These are phyloP conservation scores for Dipodomys ordii DNA, from an alignment of 2,113 vertebrate genomes.

Conservation along the genomic window DNA sequence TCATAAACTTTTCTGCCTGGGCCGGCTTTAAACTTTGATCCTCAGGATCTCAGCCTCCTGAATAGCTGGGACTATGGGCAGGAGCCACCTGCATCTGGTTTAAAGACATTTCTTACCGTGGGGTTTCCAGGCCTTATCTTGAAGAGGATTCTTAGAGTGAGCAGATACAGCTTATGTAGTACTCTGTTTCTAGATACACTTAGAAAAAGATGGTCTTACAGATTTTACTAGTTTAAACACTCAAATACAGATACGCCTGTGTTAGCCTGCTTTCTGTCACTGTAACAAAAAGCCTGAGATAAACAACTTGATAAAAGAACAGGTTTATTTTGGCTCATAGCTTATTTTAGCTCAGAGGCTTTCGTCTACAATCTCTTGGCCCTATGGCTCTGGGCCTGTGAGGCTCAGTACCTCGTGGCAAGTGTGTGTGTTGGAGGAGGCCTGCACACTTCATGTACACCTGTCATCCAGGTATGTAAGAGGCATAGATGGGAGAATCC, in stretches of 20 bases:
- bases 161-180: not conserved
- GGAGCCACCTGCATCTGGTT: not conserved
- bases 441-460: not conserved
- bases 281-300: not conserved
- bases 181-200: not conserved
- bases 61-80: too few relatives aligned
- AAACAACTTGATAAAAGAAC: too few relatives aligned
- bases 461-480: too few relatives aligned
- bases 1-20: too few relatives aligned
- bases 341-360: too few relatives aligned
- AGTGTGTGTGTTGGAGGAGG: not conserved
- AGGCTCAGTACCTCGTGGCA: not conserved
- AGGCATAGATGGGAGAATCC: too few relatives aligned
- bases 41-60: too few relatives aligned
- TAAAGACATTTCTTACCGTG: not conserved
- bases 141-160: not conserved
- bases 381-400: not conserved
- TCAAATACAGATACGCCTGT: not conserved
- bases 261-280: not conserved
- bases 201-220: not conserved
- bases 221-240: not conserved
- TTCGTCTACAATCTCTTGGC: too few relatives aligned
- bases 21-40: too few relatives aligned
- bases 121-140: not conserved
- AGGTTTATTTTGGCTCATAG: too few relatives aligned